phyloP scores from a whole-genome alignment of 2,888 invertebrate species.

The Branchipolynoe longqiensis region DNA sequence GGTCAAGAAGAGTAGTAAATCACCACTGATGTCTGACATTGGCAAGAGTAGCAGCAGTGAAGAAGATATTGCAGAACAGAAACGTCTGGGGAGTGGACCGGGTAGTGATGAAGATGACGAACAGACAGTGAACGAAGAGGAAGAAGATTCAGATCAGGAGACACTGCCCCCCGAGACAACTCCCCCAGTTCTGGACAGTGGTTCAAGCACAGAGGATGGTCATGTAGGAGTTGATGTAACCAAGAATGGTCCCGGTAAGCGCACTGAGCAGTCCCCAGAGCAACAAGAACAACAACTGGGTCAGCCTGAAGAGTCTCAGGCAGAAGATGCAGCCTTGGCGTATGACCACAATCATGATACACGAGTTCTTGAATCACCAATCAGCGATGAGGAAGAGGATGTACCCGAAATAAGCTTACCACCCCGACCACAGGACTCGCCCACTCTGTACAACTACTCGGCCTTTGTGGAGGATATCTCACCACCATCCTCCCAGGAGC shows the following conservation, averaged over 20 bases:
- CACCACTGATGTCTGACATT: no score
- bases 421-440: conserved; percentile 56
- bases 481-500: conserved; percentile 47
- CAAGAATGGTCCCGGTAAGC: not conserved
- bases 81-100: not conserved
- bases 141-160: conserved; percentile 34
- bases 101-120: conserved; percentile 16
- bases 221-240: not conserved
- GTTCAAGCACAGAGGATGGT: conserved; percentile 17
- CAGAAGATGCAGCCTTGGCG: not conserved
- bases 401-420: conserved; percentile 43
- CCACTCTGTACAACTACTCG: conserved; percentile 31
- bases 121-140: conserved; percentile 22
- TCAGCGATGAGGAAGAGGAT: conserved; percentile 53
- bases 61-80: not conserved
- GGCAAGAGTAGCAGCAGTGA: not conserved
- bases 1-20: no score
- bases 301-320: not conserved
- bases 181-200: not conserved
- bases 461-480: conserved; percentile 44
- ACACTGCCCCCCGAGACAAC: conserved; percentile 1
- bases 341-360: conserved; percentile 41
- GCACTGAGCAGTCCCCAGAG: not conserved
- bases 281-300: not conserved
- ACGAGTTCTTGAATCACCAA: conserved; percentile 54